Conservation (phyloP, 2,888 invertebrate genomes). For the Campoletis raptor region DNA sequence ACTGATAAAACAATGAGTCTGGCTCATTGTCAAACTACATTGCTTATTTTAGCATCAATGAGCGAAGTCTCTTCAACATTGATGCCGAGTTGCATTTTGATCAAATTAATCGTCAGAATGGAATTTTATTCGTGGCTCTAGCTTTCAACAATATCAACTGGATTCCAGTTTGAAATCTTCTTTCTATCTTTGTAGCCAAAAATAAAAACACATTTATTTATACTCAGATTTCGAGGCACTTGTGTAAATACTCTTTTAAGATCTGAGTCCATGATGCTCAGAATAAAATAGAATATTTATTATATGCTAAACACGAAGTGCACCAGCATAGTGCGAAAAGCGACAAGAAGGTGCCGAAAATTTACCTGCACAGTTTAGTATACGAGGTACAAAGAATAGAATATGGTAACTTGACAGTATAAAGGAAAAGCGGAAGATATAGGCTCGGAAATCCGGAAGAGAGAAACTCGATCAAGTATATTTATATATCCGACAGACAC, state of each 20-base stretch:
- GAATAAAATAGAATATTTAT: constrained; percentile 64
- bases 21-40: neutral
- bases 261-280: constrained; percentile 30
- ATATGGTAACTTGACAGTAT: constrained; percentile 8
- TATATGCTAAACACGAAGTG: constrained; percentile 37
- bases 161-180: neutral
- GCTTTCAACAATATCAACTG: neutral
- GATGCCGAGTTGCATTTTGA: neutral
- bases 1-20: neutral
- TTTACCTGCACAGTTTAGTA: constrained; percentile 45
- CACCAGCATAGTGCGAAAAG: neutral
- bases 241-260: constrained; percentile 15
- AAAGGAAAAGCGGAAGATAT: constrained; percentile 55
- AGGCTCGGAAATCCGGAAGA: constrained; percentile 42
- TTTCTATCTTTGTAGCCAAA: neutral
- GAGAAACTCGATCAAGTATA: constrained; percentile 35
- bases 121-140: neutral
- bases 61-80: neutral
- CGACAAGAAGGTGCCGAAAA: constrained; percentile 16
- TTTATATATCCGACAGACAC: constrained; percentile 50
- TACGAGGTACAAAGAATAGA: constrained; percentile 42
- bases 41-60: neutral
- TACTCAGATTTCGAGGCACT: constrained; percentile 16
- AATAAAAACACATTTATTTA: constrained; percentile 44
- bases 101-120: neutral